phyloP scores from a whole-genome alignment of 2,888 invertebrate genomes.

The Erebia aethiops region DNA sequence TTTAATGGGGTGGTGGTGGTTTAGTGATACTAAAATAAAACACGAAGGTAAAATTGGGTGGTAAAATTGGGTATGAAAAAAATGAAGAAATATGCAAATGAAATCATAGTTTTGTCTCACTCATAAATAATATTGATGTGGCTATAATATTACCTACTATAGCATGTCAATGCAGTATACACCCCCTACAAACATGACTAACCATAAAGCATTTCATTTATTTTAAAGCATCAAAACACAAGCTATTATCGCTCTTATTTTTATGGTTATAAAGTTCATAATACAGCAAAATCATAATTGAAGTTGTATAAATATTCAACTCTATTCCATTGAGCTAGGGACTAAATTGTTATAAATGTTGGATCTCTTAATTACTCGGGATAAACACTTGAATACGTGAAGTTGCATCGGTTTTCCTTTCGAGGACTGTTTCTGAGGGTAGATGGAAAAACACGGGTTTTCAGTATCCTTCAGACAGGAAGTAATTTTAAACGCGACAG shows the following conservation, averaged over 20 bases:
- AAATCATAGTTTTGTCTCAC: no score
- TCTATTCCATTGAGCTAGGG: neutral
- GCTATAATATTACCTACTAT: no score
- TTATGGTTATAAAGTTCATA: neutral
- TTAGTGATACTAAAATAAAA: no score
- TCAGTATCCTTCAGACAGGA: constrained; percentile 35
- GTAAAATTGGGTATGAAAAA: no score
- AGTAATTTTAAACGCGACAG: constrained; percentile 26
- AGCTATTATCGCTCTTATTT: neutral
- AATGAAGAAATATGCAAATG: no score
- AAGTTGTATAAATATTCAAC: neutral
- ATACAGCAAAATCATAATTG: neutral
- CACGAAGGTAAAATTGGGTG: no score
- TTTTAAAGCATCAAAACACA: neutral
- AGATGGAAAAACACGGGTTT: constrained; percentile 28
- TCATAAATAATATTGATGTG: no score
- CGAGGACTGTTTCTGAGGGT: constrained; percentile 28
- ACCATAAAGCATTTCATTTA: neutral
- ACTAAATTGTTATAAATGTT: neutral
- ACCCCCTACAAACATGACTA: neutral
- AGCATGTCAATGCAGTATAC: constrained; percentile 1
- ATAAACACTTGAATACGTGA: constrained; percentile 12
- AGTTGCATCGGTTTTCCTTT: constrained; percentile 32
- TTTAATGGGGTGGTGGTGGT: no score
- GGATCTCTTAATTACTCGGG: constrained; percentile 16